Percentiles rank a stretch among this genome's conserved stretches.
These are phyloP conservation scores for Heliconius aoede DNA, from an alignment of 2,888 invertebrate species.

Conservation along the genomic window DNA sequence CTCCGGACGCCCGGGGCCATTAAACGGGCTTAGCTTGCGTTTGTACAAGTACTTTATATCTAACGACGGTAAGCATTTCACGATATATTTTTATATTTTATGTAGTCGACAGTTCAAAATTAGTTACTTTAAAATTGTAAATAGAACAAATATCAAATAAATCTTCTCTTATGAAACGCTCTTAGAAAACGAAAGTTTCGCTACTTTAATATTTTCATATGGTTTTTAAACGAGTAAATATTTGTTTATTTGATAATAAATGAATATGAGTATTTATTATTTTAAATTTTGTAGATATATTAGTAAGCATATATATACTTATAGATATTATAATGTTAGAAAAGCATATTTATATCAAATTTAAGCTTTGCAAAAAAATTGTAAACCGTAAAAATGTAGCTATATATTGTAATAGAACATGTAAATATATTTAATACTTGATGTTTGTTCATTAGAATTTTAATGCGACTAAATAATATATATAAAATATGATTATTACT, in stretches of 20 bases:
- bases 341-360: background rate
- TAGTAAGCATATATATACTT: background rate
- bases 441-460: background rate
- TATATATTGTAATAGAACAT: background rate
- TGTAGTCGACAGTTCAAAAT: background rate
- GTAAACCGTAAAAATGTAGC: background rate
- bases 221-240: background rate
- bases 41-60: constrained; percentile 32
- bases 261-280: too few species aligned
- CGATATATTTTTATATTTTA: constrained; percentile 16
- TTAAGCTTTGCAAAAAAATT: background rate
- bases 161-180: background rate
- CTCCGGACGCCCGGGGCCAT: constrained; percentile 54
- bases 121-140: background rate
- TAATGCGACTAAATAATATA: background rate
- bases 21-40: constrained; percentile 45
- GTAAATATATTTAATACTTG: background rate
- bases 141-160: background rate
- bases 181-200: too few species aligned
- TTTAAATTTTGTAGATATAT: background rate
- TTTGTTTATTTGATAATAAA: too few species aligned
- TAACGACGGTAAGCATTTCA: constrained; percentile 30
- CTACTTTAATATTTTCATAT: background rate
- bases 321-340: background rate
- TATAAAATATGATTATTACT: background rate